A percentile compares a stretch with the other conserved stretches of the same genome.
phyloP scores from a whole-genome alignment of 1,140 invertebrate species.

The Oryctes rhinoceros region DNA sequence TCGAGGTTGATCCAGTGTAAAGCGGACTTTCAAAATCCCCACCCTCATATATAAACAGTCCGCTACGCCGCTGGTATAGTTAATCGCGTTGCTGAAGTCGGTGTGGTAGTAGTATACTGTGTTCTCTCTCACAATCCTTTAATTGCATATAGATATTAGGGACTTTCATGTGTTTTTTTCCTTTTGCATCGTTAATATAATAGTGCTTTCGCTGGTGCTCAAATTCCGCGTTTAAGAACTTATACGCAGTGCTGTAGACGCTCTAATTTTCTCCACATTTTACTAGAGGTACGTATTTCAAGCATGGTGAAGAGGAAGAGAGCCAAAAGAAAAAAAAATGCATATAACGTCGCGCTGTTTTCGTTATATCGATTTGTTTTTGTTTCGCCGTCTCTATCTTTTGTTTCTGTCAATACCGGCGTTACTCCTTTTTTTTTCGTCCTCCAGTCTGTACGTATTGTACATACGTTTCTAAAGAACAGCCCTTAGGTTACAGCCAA shows the following conservation, averaged over 20 bases:
- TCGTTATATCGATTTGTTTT: slow-evolving; percentile 28
- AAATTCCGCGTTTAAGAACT: neutral
- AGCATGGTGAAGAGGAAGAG: neutral
- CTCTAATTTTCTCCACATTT: neutral
- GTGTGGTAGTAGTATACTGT: neutral
- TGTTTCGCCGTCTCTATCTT: neutral
- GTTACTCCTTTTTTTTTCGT: neutral
- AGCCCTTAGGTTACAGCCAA: neutral
- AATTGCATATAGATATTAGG: neutral
- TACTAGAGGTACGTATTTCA: slow-evolving; percentile 8
- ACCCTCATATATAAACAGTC: slow-evolving; percentile 28
- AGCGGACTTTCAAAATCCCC: slow-evolving; percentile 12
- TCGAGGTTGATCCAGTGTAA: neutral
- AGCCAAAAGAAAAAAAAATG: neutral
- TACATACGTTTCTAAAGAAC: neutral
- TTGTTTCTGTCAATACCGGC: slow-evolving; percentile 28
- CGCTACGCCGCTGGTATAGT: neutral
- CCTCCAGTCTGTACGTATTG: neutral
- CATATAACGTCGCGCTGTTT: neutral
- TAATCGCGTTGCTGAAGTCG: slow-evolving; percentile 12
- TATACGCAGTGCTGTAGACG: neutral
- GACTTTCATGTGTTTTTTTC: slow-evolving; percentile 3
- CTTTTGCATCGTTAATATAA: neutral
- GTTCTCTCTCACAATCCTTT: slow-evolving; percentile 4
- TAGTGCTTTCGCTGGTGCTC: neutral